phyloP scores from a whole-genome alignment of 2,888 invertebrate genomes.

The Mesodorylaimus sp. region DNA sequence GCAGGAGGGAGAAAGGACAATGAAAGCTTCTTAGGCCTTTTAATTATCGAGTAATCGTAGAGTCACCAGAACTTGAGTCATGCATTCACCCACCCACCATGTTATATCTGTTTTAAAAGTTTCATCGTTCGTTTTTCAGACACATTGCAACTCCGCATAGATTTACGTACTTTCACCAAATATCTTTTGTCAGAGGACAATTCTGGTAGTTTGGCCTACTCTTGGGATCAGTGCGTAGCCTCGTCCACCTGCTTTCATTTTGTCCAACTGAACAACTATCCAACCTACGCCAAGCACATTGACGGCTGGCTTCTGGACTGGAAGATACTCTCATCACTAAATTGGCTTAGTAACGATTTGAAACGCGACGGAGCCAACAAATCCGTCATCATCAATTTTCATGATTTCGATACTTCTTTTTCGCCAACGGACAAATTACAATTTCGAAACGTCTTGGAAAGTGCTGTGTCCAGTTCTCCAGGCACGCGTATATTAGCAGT shows the following conservation, averaged over 20 bases:
- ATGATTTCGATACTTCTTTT: slow-evolving; percentile 9
- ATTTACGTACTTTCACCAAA: not conserved
- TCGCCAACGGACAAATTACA: not conserved
- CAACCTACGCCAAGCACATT: slow-evolving; percentile 1
- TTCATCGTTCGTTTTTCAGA: no score
- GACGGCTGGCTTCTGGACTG: not conserved
- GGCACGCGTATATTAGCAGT: slow-evolving; percentile 3
- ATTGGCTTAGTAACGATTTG: slow-evolving; percentile 3
- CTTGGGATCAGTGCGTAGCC: slow-evolving; percentile 9
- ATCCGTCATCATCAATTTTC: slow-evolving; percentile 8
- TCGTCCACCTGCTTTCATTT: not conserved
- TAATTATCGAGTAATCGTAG: no score
- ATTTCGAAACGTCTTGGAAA: not conserved
- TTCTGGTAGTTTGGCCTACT: slow-evolving; percentile 9
- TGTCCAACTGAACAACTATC: slow-evolving; percentile 6
- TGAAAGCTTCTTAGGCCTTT: no score
- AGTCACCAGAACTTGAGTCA: no score
- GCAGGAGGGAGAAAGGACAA: no score
- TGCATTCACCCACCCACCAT: no score
- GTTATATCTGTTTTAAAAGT: no score
- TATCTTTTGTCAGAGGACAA: not conserved
- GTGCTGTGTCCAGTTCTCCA: not conserved
- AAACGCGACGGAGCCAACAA: not conserved
- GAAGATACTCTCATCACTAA: not conserved
- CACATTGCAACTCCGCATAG: not conserved